Percentiles rank a stretch among this genome's conserved stretches.
Conservation (phyloP, 1,140 invertebrate genomes). For the Drosophila trapezifrons region DNA sequence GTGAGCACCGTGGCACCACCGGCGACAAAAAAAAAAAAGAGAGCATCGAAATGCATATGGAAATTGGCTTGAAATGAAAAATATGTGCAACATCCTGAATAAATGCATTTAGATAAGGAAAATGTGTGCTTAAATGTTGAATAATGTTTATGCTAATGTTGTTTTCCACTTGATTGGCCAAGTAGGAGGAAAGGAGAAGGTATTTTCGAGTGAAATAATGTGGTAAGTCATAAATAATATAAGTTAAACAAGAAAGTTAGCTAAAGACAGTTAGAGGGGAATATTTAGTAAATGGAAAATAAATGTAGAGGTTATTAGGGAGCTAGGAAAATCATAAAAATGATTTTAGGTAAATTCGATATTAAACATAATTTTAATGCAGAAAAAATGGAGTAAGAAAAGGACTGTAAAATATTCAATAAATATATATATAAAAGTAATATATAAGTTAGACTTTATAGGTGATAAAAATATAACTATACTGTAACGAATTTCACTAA, state of each 20-base stretch:
- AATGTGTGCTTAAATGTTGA: conserved; percentile 41
- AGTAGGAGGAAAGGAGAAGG: not conserved
- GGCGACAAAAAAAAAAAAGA: conserved; percentile 31
- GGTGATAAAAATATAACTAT: too few species aligned
- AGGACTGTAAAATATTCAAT: not conserved
- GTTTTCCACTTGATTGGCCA: conserved; percentile 37
- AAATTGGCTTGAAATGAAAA: conserved; percentile 50
- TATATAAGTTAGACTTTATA: too few species aligned
- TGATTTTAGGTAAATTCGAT: too few species aligned
- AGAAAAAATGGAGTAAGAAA: not conserved
- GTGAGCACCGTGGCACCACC: conserved; percentile 53
- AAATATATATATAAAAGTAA: too few species aligned
- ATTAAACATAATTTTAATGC: not conserved
- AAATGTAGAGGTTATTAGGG: not conserved
- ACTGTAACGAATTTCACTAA: too few species aligned
- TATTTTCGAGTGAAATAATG: conserved; percentile 3
- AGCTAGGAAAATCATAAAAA: not conserved
- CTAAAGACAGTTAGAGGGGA: not conserved
- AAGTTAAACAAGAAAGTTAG: not conserved
- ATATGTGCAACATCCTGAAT: conserved; percentile 44
- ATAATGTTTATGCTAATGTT: conserved; percentile 37
- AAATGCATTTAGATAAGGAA: conserved; percentile 48
- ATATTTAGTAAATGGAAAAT: too few species aligned
- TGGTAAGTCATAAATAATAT: conserved; percentile 9
- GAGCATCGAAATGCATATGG: conserved; percentile 31